These are phyloP conservation scores for Cisticola juncidis DNA, from an alignment of 2,113 vertebrate species.

Conservation along the genomic window DNA sequence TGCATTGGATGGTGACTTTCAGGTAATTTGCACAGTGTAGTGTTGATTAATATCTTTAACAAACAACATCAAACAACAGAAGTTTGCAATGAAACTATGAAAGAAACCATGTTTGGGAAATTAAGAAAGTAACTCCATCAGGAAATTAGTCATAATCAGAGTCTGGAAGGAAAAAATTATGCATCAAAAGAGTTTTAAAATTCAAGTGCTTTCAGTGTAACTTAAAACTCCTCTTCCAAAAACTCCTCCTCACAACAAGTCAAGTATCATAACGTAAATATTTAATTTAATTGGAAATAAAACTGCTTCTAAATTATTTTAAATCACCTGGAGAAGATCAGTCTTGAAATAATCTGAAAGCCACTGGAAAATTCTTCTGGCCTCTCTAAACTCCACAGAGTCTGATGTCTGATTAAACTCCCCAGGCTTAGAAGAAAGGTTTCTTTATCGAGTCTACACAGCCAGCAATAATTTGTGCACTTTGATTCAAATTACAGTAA, in stretches of 20 bases:
- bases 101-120: not conserved
- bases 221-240: not conserved
- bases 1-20: not conserved
- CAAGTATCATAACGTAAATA: not conserved
- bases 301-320: conserved; percentile 48
- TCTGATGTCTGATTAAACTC: not conserved
- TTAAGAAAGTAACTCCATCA: not conserved
- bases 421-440: conserved; percentile 17
- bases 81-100: not conserved
- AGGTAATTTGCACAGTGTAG: not conserved
- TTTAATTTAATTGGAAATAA: conserved; percentile 65
- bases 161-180: not conserved
- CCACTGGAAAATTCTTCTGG: conserved; percentile 47
- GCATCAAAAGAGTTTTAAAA: not conserved
- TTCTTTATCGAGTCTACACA: conserved; percentile 53
- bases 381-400: conserved; percentile 18
- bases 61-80: not conserved
- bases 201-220: not conserved
- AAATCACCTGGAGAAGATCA: conserved; percentile 58
- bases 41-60: not conserved
- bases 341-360: conserved; percentile 50
- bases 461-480: not conserved
- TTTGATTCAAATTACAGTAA: conserved; percentile 50
- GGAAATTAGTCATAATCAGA: not conserved
- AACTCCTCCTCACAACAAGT: not conserved